Evolutionary conservation across 2,113 vertebrate genomes (phyloP).

Genomic region (Orientallactaga bullata): DNA sequence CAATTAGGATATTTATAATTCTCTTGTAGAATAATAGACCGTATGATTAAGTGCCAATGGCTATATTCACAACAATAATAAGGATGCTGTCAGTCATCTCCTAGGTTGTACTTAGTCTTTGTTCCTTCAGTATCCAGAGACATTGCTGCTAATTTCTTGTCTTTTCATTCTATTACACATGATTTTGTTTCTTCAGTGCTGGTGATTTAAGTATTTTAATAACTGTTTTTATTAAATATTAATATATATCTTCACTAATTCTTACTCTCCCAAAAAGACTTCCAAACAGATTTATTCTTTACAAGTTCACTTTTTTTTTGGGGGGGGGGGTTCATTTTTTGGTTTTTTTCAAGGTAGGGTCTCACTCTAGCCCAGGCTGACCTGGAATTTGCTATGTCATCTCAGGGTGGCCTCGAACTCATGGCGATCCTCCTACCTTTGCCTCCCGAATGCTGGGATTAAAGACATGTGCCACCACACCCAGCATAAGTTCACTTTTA

Average conservation of each 20-base stretch:
- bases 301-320: neutral
- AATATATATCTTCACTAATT: neutral
- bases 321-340: no score
- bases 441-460: no score
- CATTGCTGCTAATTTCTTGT: conserved; percentile 37
- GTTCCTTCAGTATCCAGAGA: conserved; percentile 30
- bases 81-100: conserved; percentile 44
- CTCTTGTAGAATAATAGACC: conserved; percentile 58
- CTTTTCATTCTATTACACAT: conserved; percentile 48
- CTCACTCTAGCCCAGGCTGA: no score
- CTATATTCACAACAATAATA: conserved; percentile 53
- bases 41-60: conserved; percentile 63
- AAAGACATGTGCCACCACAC: no score
- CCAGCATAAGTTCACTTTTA: neutral
- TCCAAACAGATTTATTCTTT: conserved; percentile 31
- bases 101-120: conserved; percentile 42
- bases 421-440: no score
- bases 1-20: conserved; percentile 69
- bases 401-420: no score
- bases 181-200: conserved; percentile 45
- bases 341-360: no score
- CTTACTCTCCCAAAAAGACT: neutral
- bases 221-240: conserved; percentile 54
- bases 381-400: no score
- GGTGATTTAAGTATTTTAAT: conserved; percentile 58